Evolutionary conservation across 2,113 vertebrate species (phyloP), one percentile per base, ranked within the genome.

Genomic region (Manacus vitellinus): DNA sequence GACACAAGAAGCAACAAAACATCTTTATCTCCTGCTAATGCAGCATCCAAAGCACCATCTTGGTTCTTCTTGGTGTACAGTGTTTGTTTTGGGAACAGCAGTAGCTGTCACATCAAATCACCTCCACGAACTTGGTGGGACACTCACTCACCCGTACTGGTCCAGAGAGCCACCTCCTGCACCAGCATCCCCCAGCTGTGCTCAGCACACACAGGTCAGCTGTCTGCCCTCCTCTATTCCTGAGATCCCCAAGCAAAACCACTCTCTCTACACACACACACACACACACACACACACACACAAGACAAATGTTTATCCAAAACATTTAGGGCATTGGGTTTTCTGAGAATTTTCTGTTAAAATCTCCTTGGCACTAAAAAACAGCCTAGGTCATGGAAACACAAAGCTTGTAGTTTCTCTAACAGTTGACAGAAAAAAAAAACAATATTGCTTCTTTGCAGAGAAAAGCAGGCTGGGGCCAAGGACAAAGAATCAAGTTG

Each of bases 401-500:
- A 73, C 17, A 80, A 73, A 94, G 55, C 41, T 68, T 88, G 31
- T 79, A 68, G 31, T 89, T 95, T 76, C 77, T 94, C 22, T 58
- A 91, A 79, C 9, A 58, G 28, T 12, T 91, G 58, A 75, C 65
- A 88, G 46, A 10, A 56, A 78, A 85, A 74, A 61, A 33, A n/a
- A 8, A 19, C 27, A 27, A 13, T 43, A 86, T 30, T 68, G 15
- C 21, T 65, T 61, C 46, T 91, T 70, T 73, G 31, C n/a, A 91
- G 80, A 91, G 52, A 52, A 79, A 87, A 81, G 33, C 28, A 92
- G 28, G 3, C 27, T 74, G 30, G 13, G 35, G 25, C 89, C 81
- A 96, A 97, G 82, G 85, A 88, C 72, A 88, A 66, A 93, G 62
- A 85, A 82, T 31, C 66, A 92, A 80, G 51, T 49, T 83, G 35